These are phyloP conservation scores for Zalophus californianus DNA, from an alignment of 2,797 vertebrate species.

Conservation along the genomic window DNA sequence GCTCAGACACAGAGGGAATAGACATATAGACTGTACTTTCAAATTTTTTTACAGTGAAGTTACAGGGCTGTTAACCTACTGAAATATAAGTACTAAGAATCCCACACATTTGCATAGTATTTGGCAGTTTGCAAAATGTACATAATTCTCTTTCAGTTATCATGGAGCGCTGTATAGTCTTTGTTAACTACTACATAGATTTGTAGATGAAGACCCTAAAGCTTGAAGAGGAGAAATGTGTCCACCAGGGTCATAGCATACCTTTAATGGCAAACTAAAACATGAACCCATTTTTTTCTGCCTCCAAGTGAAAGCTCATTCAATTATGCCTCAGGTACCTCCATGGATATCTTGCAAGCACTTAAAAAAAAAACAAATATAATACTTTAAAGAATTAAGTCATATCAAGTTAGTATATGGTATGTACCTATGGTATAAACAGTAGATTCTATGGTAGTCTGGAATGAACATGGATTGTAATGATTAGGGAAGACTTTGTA, in stretches of 20 bases:
- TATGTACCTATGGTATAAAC: background rate
- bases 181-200: slow-evolving; percentile 10
- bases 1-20: background rate
- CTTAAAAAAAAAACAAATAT: background rate
- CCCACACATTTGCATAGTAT: background rate
- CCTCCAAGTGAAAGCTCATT: background rate
- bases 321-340: background rate
- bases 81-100: background rate
- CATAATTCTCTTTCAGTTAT: background rate
- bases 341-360: background rate
- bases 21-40: background rate
- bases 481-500: background rate
- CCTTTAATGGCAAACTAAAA: background rate
- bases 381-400: slow-evolving; percentile 2
- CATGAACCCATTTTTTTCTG: background rate
- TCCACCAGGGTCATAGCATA: background rate
- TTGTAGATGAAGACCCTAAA: background rate
- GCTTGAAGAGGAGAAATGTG: background rate
- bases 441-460: background rate
- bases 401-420: background rate
- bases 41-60: background rate
- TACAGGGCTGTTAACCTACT: background rate
- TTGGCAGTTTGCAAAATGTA: background rate
- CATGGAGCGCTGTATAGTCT: background rate
- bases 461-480: background rate